phyloP scores from a whole-genome alignment of 2,113 vertebrate genomes.

The Actenoides hombroni region DNA sequence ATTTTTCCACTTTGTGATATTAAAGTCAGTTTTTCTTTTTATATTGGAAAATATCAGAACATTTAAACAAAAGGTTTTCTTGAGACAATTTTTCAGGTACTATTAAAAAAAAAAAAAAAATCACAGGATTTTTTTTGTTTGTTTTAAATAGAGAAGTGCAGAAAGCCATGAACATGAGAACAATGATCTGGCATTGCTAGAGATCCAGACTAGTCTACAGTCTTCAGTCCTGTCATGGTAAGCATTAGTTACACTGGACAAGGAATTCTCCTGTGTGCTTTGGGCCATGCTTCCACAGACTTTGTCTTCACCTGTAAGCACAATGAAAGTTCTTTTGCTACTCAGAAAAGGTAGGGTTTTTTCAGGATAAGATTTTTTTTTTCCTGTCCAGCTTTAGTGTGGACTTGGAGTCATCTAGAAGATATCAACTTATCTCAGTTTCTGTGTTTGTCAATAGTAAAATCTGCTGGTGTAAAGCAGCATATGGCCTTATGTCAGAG shows the following conservation, averaged over 20 bases:
- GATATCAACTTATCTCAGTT: background rate
- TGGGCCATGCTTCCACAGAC: background rate
- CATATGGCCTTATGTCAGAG: background rate
- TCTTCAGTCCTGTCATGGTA: background rate
- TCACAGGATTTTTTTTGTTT: background rate
- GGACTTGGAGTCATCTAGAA: background rate
- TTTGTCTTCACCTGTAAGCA: background rate
- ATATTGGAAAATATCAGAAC: background rate
- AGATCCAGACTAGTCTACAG: background rate
- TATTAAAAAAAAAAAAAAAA: background rate
- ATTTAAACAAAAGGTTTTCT: background rate
- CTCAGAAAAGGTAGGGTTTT: background rate
- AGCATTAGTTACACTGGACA: background rate
- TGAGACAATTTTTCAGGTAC: background rate
- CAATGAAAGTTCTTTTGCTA: background rate
- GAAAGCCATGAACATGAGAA: background rate
- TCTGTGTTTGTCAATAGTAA: background rate
- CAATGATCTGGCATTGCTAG: background rate
- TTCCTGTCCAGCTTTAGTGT: background rate
- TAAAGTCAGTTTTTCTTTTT: background rate
- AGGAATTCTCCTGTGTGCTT: background rate
- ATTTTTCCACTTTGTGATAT: background rate
- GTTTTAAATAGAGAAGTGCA: background rate
- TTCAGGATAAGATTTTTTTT: background rate
- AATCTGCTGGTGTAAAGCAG: background rate